These are phyloP conservation scores for Buphagus erythrorhynchus DNA, from an alignment of 2,797 vertebrate genomes.

Conservation along the genomic window DNA sequence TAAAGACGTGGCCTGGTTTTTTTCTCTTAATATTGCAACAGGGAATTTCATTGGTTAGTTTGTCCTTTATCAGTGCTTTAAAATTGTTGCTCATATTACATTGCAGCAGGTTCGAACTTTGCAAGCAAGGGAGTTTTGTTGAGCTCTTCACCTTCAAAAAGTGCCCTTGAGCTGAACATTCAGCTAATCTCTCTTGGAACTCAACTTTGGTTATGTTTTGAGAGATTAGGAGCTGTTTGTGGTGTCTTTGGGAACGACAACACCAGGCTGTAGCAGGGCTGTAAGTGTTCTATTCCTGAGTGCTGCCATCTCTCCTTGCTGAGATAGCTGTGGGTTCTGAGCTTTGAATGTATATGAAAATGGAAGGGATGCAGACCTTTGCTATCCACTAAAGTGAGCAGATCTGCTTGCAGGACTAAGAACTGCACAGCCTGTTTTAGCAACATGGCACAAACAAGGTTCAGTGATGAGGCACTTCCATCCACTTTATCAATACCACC, in stretches of 20 bases:
- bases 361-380: not conserved
- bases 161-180: constrained; percentile 1
- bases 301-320: not conserved
- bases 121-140: not conserved
- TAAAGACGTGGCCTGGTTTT: not conserved
- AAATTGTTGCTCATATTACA: not conserved
- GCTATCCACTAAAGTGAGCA: not conserved
- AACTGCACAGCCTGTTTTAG: not conserved
- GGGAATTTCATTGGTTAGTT: not conserved
- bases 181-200: not conserved
- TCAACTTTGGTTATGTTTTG: not conserved
- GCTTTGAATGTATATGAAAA: not conserved
- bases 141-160: constrained; percentile 12
- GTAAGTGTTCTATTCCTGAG: not conserved
- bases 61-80: not conserved
- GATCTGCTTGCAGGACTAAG: not conserved
- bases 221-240: not conserved
- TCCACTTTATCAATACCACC: not conserved
- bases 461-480: not conserved
- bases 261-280: not conserved
- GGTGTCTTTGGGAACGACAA: not conserved
- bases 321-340: not conserved
- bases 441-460: not conserved
- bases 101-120: not conserved
- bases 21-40: not conserved